phyloP scores from a whole-genome alignment of 2,888 invertebrate genomes.

The Leucoma salicis region DNA sequence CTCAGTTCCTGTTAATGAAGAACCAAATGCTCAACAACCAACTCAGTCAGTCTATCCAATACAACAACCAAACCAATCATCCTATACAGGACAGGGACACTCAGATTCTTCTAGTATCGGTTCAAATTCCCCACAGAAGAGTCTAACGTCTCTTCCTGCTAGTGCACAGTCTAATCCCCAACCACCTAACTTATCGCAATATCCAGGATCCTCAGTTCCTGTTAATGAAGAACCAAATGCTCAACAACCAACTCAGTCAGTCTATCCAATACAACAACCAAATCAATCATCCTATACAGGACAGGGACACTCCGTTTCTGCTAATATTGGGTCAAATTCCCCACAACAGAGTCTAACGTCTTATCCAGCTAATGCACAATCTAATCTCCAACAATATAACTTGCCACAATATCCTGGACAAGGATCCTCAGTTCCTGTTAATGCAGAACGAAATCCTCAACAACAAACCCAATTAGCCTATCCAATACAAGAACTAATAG shows the following conservation, averaged over 20 bases:
- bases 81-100: neutral
- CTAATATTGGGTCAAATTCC: conserved; percentile 1
- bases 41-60: too few species aligned
- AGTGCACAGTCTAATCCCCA: too few species aligned
- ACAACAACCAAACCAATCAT: neutral
- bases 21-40: neutral
- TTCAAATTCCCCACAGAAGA: too few species aligned
- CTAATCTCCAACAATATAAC: too few species aligned
- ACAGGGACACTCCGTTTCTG: conserved; percentile 8
- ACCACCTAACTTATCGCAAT: neutral
- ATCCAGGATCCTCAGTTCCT: neutral
- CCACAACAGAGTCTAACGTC: too few species aligned
- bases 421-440: neutral
- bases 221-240: neutral
- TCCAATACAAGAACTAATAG: neutral
- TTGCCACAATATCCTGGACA: neutral
- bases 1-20: neutral
- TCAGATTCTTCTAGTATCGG: conserved; percentile 4
- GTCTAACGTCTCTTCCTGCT: too few species aligned
- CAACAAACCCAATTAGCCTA: neutral
- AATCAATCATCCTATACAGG: neutral
- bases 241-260: neutral
- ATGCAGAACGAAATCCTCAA: neutral
- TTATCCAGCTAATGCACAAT: too few species aligned
- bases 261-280: neutral